Conservation (phyloP, 2,113 vertebrate genomes). For the Sinocyclocheilus grahami region DNA sequence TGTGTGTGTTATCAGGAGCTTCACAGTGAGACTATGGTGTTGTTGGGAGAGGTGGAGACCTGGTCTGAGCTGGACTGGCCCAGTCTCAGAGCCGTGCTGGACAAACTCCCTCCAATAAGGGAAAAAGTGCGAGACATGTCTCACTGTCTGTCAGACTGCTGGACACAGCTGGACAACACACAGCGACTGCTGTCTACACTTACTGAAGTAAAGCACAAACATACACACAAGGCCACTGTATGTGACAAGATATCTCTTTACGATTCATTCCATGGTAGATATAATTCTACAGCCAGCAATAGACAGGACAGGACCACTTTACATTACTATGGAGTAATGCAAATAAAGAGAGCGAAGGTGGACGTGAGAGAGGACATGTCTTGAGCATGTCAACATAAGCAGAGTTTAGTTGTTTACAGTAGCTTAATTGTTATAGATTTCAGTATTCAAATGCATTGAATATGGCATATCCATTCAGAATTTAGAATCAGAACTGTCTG, state of each 20-base stretch:
- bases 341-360: no score
- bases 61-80: conserved; percentile 76
- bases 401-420: no score
- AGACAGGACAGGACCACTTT: no score
- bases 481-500: no score
- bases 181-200: conserved; percentile 83
- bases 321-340: neutral
- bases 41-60: conserved; percentile 71
- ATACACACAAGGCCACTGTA: neutral
- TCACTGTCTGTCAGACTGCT: conserved; percentile 81
- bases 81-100: conserved; percentile 71
- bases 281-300: neutral
- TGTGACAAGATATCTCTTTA: neutral
- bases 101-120: conserved; percentile 73
- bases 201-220: conserved; percentile 69
- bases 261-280: neutral
- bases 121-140: conserved; percentile 77
- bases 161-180: conserved; percentile 81
- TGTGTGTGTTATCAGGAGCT: conserved; percentile 67
- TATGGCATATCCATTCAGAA: no score
- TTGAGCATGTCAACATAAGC: no score
- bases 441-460: no score
- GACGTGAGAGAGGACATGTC: neutral
- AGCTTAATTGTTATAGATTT: no score
- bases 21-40: conserved; percentile 71